A percentile compares a stretch with the other conserved stretches of the same genome.
Evolutionary conservation across 2,797 vertebrate species (phyloP).

Genomic region (Myotis findleyi): DNA sequence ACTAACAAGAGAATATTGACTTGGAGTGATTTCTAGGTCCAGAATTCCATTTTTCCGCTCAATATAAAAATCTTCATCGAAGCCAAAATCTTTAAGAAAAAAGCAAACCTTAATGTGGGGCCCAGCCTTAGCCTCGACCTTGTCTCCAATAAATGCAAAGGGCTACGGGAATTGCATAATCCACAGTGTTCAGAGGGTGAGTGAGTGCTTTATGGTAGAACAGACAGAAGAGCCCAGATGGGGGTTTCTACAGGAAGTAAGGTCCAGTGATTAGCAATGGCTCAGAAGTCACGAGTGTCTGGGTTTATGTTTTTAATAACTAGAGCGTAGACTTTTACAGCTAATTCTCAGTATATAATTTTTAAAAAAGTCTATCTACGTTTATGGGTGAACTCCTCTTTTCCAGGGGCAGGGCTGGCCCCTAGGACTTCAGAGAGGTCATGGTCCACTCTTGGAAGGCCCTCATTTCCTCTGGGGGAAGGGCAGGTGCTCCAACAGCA

Average conservation of each 20-base stretch:
- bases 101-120: constrained; percentile 63
- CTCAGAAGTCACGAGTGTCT: constrained; percentile 21
- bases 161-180: background rate
- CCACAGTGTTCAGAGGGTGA: background rate
- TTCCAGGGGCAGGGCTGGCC: background rate
- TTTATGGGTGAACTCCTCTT: constrained; percentile 11
- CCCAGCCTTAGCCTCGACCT: background rate
- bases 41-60: constrained; percentile 64
- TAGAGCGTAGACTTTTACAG: background rate
- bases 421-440: background rate
- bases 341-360: background rate
- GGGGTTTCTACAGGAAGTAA: constrained; percentile 36
- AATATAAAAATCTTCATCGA: constrained; percentile 69
- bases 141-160: constrained; percentile 17
- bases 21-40: constrained; percentile 74
- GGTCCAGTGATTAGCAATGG: background rate
- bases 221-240: background rate
- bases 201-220: constrained; percentile 7
- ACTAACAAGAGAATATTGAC: constrained; percentile 73
- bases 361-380: background rate
- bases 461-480: background rate
- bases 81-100: constrained; percentile 68
- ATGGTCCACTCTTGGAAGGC: background rate
- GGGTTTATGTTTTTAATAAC: constrained; percentile 46
- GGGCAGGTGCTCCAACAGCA: background rate